A percentile compares a stretch with the other conserved stretches of the same genome.
These are phyloP conservation scores for Polypterus bichir DNA, from an alignment of 2,113 vertebrate genomes.

Conservation along the genomic window DNA sequence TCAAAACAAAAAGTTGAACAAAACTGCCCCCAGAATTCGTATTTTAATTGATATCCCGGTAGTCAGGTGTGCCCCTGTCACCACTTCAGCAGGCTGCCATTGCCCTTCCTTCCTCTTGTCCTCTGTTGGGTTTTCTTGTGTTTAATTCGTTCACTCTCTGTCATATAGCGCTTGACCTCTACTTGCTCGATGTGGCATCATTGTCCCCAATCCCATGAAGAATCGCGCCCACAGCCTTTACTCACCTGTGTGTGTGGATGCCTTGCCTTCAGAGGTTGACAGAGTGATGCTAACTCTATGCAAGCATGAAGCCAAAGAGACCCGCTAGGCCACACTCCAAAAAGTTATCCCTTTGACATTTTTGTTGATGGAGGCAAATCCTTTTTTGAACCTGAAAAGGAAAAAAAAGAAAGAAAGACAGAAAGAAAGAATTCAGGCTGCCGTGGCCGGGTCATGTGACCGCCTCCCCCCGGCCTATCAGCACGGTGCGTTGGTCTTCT, in stretches of 20 bases:
- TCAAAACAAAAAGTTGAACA: too few relatives aligned
- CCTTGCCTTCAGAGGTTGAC: background rate
- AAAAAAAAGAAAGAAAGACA: conserved; percentile 18
- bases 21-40: too few relatives aligned
- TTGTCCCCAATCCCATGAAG: too few relatives aligned
- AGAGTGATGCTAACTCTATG: conserved; percentile 4
- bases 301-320: conserved; percentile 38
- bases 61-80: too few relatives aligned
- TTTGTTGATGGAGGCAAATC: conserved; percentile 66
- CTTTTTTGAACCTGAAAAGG: conserved; percentile 24
- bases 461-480: background rate
- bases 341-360: conserved; percentile 56
- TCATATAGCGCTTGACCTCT: too few relatives aligned
- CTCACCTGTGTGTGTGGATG: background rate
- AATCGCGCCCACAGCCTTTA: too few relatives aligned
- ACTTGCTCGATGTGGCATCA: too few relatives aligned
- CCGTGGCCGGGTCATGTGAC: background rate
- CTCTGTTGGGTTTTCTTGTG: too few relatives aligned
- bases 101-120: too few relatives aligned
- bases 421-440: background rate
- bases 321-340: conserved; percentile 48
- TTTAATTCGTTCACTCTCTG: too few relatives aligned
- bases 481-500: background rate
- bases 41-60: too few relatives aligned
- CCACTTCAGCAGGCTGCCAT: too few relatives aligned